These are phyloP conservation scores for Dolichoris vasculosae DNA, from an alignment of 1,140 invertebrate genomes.

Conservation along the genomic window DNA sequence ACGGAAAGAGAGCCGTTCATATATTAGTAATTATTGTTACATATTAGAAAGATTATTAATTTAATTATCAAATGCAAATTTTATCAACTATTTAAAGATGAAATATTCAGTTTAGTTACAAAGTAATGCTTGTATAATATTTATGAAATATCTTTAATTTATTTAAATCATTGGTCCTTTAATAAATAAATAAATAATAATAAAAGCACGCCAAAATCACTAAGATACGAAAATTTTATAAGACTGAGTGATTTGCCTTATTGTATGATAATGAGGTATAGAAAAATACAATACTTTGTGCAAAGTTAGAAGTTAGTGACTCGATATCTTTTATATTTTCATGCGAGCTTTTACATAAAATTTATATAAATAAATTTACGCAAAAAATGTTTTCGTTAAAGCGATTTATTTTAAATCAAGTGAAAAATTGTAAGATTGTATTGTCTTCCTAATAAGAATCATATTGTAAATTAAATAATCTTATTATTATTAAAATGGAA, in stretches of 20 bases:
- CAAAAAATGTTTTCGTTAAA: slow-evolving; percentile 3
- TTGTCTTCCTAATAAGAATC: slow-evolving; percentile 22
- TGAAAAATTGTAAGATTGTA: slow-evolving; percentile 9
- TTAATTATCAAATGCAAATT: slow-evolving; percentile 30
- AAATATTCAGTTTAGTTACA: neutral
- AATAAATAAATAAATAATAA: slow-evolving; percentile 11
- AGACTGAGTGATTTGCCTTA: slow-evolving; percentile 70
- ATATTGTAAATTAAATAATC: slow-evolving; percentile 24
- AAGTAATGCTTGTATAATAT: slow-evolving; percentile 8
- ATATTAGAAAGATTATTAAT: slow-evolving; percentile 9
- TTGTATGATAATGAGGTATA: slow-evolving; percentile 19
- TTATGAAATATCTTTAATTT: slow-evolving; percentile 28
- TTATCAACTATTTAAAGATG: neutral
- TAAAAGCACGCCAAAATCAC: slow-evolving; percentile 34
- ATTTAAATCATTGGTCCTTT: slow-evolving; percentile 40
- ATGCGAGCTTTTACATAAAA: neutral
- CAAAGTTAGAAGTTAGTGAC: too few relatives aligned
- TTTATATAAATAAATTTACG: slow-evolving; percentile 14
- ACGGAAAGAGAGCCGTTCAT: slow-evolving; percentile 24
- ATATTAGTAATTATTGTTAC: slow-evolving; percentile 36
- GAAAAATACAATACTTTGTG: slow-evolving; percentile 8
- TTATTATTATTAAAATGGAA: slow-evolving; percentile 49
- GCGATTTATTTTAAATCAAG: slow-evolving; percentile 30
- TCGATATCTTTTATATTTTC: neutral
- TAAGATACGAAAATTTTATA: slow-evolving; percentile 54